A percentile compares a stretch with the other conserved stretches of the same genome.
phyloP scores from a whole-genome alignment of 2,113 vertebrate species.

The Cyanoliseus patagonus region DNA sequence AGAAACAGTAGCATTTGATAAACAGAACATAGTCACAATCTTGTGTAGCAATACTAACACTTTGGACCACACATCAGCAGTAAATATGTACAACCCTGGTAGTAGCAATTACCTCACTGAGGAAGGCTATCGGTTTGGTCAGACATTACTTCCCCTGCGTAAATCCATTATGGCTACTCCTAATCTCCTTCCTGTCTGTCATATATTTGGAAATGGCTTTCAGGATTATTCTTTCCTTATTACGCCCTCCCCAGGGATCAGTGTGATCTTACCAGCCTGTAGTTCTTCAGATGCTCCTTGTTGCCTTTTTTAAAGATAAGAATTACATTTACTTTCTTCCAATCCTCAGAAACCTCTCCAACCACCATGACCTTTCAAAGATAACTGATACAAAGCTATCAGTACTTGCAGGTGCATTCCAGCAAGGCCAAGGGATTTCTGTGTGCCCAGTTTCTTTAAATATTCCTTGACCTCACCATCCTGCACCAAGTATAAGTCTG shows the following conservation, averaged over 20 bases:
- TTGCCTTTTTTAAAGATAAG: neutral
- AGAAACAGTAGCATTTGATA: neutral
- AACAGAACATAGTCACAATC: neutral
- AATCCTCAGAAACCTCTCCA: neutral
- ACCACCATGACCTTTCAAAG: neutral
- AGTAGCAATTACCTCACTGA: neutral
- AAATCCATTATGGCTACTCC: neutral
- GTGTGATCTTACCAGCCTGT: neutral
- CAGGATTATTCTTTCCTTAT: neutral
- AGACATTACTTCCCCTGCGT: neutral
- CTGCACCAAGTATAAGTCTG: neutral
- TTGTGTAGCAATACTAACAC: neutral
- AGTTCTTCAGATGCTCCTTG: neutral
- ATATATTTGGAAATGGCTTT: neutral
- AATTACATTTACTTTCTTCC: neutral
- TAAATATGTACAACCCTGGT: neutral
- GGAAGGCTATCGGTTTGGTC: neutral
- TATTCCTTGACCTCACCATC: neutral
- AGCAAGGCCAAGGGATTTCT: neutral
- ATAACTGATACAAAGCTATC: neutral
- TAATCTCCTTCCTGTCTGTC: neutral
- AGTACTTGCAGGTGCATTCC: neutral
- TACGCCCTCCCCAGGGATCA: neutral
- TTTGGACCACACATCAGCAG: neutral
- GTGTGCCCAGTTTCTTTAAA: neutral